These are phyloP conservation scores for Haliclystus octoradiatus DNA, from an alignment of 30 jellyfish, hydroid and myxozoan species.

Conservation along the genomic window DNA sequence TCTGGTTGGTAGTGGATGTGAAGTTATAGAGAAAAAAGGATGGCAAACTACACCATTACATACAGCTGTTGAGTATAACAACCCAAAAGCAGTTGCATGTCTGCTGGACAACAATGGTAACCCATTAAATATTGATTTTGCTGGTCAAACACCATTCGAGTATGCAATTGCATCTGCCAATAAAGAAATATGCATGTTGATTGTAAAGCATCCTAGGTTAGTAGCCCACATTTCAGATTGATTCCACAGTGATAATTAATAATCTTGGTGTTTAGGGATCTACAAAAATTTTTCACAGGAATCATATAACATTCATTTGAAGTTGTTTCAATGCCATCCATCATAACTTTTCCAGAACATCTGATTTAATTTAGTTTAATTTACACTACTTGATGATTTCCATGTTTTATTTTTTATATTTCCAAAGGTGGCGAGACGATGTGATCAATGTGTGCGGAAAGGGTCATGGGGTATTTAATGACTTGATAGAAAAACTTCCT, in stretches of 20 bases:
- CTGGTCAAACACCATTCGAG: neutral
- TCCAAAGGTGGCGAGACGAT: neutral
- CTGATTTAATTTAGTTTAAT: no score
- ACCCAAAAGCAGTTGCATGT: neutral
- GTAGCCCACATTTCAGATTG: no score
- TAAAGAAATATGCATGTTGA: neutral
- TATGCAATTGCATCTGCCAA: neutral
- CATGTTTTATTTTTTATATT: no score
- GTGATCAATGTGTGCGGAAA: neutral
- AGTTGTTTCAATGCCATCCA: no score
- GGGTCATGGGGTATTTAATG: conserved; percentile 8
- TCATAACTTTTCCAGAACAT: no score
- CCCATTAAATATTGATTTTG: neutral
- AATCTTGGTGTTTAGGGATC: no score
- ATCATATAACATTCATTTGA: no score
- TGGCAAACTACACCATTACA: neutral
- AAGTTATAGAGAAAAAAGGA: neutral
- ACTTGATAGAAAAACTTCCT: conserved; percentile 18
- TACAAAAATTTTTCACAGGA: no score
- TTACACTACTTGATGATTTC: no score
- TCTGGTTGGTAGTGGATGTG: neutral
- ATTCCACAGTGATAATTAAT: no score
- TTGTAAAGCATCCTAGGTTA: neutral
- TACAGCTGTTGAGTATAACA: neutral
- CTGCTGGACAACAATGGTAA: neutral